A percentile compares a stretch with the other conserved stretches of the same genome.
Evolutionary conservation across 2,113 vertebrate species (phyloP).

Genomic region (Catharus minimus): DNA sequence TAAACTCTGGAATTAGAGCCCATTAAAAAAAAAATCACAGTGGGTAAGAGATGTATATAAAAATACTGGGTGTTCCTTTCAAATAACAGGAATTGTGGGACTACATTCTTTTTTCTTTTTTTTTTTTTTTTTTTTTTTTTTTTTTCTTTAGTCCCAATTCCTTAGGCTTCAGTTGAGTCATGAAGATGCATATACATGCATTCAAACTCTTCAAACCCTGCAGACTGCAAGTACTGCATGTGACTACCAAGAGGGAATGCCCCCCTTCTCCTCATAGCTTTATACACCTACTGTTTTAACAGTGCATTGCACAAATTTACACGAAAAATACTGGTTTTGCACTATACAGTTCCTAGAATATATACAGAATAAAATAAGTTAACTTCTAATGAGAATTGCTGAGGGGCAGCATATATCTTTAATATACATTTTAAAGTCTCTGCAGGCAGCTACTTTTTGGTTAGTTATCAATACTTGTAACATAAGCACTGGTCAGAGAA

Average conservation of each 20-base stretch:
- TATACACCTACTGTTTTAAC: conserved; percentile 84
- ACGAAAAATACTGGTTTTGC: conserved; percentile 95
- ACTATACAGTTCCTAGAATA: conserved; percentile 97
- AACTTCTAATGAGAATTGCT: conserved; percentile 89
- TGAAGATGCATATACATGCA: conserved; percentile 39
- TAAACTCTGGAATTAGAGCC: conserved; percentile 74
- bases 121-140: neutral
- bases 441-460: conserved; percentile 99
- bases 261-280: conserved; percentile 47
- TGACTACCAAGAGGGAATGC: conserved; percentile 35
- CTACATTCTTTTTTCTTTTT: conserved; percentile 63
- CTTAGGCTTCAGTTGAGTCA: conserved; percentile 50
- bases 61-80: conserved; percentile 78
- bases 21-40: conserved; percentile 87
- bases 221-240: conserved; percentile 50
- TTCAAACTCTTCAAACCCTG: conserved; percentile 58
- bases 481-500: conserved; percentile 88
- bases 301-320: conserved; percentile 97
- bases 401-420: conserved; percentile 83
- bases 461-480: conserved; percentile 90
- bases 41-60: conserved; percentile 90
- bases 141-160: conserved; percentile 41
- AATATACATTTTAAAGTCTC: conserved; percentile 89
- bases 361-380: conserved; percentile 99
- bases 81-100: conserved; percentile 71